Evolutionary conservation across 2,113 vertebrate species (phyloP).

Genomic region (Junco hyemalis): DNA sequence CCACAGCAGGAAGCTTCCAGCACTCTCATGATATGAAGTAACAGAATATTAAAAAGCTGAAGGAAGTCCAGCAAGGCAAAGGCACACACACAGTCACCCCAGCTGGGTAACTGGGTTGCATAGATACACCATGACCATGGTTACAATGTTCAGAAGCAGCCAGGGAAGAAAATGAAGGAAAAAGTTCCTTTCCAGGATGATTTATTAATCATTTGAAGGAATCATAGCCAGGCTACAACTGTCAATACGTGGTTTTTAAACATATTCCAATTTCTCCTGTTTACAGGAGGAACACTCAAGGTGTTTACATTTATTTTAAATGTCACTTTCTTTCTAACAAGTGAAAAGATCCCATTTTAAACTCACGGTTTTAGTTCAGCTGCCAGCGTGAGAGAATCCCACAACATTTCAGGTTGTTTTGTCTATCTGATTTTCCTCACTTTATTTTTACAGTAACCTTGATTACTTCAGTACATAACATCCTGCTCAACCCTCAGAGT

Average conservation of each 20-base stretch:
- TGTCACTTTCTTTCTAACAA: not conserved
- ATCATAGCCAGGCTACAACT: not conserved
- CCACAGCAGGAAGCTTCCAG: not conserved
- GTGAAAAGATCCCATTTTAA: not conserved
- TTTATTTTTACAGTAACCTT: not conserved
- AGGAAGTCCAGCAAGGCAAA: not conserved
- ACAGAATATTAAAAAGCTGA: not conserved
- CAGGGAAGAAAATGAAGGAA: no score
- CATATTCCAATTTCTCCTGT: not conserved
- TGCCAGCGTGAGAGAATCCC: not conserved
- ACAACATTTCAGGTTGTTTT: not conserved
- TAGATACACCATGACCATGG: not conserved
- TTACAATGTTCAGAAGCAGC: not conserved
- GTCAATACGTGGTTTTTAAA: not conserved
- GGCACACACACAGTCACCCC: slow-evolving; percentile 29
- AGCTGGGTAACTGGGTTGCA: slow-evolving; percentile 13
- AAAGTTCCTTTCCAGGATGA: not conserved
- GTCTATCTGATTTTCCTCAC: not conserved
- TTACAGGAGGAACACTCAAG: not conserved
- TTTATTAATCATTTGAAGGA: not conserved
- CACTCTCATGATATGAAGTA: not conserved
- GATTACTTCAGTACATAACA: not conserved
- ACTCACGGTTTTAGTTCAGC: not conserved
- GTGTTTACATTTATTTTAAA: not conserved
- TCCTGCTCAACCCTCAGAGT: not conserved